Conservation (phyloP, 2,888 invertebrate species). For the Trissolcus brochymenae region DNA sequence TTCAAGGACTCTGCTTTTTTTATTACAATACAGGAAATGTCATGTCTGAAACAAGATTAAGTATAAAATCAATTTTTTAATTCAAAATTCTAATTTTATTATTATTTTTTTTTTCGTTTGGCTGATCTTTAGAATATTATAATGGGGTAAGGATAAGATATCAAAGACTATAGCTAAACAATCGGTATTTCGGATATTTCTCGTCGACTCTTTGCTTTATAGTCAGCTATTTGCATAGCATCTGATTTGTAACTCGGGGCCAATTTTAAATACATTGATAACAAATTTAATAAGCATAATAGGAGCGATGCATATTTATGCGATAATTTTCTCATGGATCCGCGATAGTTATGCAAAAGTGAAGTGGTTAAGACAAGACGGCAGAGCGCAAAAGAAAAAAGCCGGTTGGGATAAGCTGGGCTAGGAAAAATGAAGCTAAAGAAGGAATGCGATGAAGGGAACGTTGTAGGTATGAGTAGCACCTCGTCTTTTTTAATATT, state of each 20-base stretch:
- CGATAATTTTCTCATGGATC: slow-evolving; percentile 61
- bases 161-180: too few relatives aligned
- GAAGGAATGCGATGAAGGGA: slow-evolving; percentile 48
- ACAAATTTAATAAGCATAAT: slow-evolving; percentile 70
- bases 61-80: background rate
- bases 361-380: slow-evolving; percentile 49
- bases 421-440: slow-evolving; percentile 52
- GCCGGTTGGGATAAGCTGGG: slow-evolving; percentile 42
- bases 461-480: slow-evolving; percentile 56
- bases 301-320: slow-evolving; percentile 67
- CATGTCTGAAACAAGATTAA: background rate
- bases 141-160: too few relatives aligned
- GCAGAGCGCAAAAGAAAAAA: slow-evolving; percentile 42
- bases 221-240: slow-evolving; percentile 65
- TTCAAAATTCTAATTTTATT: background rate
- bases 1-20: background rate
- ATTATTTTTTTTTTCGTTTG: background rate
- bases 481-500: slow-evolving; percentile 59
- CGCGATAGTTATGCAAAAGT: slow-evolving; percentile 59
- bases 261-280: slow-evolving; percentile 70
- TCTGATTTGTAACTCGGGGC: slow-evolving; percentile 68
- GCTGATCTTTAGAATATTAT: background rate
- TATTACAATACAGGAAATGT: too few relatives aligned
- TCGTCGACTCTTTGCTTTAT: slow-evolving; percentile 25
- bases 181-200: slow-evolving; percentile 1